Evolutionary conservation across 2,113 vertebrate genomes (phyloP), one percentile per base, ranked within the genome.

Genomic region (Salminus brasiliensis): DNA sequence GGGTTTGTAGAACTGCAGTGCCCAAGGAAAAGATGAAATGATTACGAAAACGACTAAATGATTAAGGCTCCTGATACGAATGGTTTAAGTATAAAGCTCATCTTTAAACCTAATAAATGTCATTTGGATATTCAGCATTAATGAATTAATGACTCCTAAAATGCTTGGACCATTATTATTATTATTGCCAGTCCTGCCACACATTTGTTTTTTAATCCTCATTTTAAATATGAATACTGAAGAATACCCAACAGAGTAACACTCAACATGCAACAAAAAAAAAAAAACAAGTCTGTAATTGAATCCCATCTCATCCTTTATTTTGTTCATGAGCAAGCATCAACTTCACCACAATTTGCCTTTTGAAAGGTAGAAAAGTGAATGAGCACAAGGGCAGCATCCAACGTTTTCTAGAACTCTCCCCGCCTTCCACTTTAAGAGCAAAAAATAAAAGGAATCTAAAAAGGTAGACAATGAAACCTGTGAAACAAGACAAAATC

Each of bases 311-410:
- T 89, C 81, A 82, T 88, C 91, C 91, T 94, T 94, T 94, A 94
- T 94, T 94, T 90, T 92, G 92, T 91, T 92, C 85, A 91, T 68
- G 90, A 93, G 92, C 93, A 91, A 92, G 93, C 92, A 91, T 93
- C 91, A 82, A 90, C 91, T 91, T 93, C 84, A 92, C 92, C 90
- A 92, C 87, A 93, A 87, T 88, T 87, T 81, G 87, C 89, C 88
- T 87, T 86, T 83, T 84, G 87, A 90, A 86, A 85, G 83, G 88
- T 92, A 90, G 90, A 92, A 93, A 93, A 93, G 90, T 92, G 87
- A 92, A 88, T 90, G 91, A 92, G 88, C 89, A 89, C 82, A 91
- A 92, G 91, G 91, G 90, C 90, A 89, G 83, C 87, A 86, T 90
- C 81, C 85, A 85, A 82, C 86, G 85, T 53, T 82, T 55, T 84